Base-by-base conservation (phyloP, 2,888 invertebrate genomes). In the Cepaea hortensis region DNA sequence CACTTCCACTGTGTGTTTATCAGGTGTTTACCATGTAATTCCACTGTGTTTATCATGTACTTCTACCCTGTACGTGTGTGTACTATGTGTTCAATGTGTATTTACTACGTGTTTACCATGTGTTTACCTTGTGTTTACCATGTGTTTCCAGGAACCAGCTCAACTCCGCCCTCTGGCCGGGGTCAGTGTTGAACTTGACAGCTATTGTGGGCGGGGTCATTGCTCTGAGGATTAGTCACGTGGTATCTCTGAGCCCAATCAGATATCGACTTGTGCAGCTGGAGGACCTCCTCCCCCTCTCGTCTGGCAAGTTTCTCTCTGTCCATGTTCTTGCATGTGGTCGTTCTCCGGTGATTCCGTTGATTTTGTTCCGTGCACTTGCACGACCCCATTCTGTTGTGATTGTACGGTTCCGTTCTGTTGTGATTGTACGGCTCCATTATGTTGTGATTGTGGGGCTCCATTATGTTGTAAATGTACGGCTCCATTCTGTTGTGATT, bases 141-240 rank as follows among this genome's bases (percentile, higher is more conserved):
- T 46, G 18, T 62, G 9, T 13, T 72, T 77, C 6, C 72, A 85
- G 85, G n/a, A 81, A 85, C 85, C 73, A 81, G 75, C 75, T 85
- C 4, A 81, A 62, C 23, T 13, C 23, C 15, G 18, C n/a, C 0
- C 55, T 85, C 3, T 85, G 81, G 81, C 85, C 85, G 20, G 85
- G 85, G 0, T 85, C 85, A 2, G 9, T 85, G 2, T 50, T 85
- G 5, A 73, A 81, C 18, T 18, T 85, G 68, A 15, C 55, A 1
- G 15, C 73, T 1, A 46, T 65, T 7, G 55, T 85, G 6, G 81
- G 85, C 15, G 81, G 81, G 23, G 75, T 81, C 61, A 48, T 46
- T 0, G 50, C 81, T 65, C 20, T 81, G 62, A 85, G 85, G 68
- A 2, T 81, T 0, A 48, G 75, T 61, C n/a, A 73, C 65, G 13